These are phyloP conservation scores for Hyppa rectilinea DNA, from an alignment of 2,888 invertebrate species.

Conservation along the genomic window DNA sequence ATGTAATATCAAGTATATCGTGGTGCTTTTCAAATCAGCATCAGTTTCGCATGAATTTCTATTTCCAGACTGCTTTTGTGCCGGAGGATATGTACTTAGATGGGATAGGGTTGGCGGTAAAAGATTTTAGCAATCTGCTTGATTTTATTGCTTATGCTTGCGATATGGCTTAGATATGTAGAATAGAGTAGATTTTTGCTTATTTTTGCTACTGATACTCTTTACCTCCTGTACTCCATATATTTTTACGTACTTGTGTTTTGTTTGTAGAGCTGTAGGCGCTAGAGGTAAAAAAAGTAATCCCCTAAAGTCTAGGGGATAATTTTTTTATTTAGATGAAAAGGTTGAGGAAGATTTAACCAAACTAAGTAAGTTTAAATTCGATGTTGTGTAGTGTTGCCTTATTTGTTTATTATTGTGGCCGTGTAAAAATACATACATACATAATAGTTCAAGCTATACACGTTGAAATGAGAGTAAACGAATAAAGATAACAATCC, in stretches of 20 bases:
- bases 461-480: neutral
- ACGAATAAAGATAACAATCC: too few relatives aligned
- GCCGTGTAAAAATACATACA: too few relatives aligned
- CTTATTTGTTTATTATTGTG: too few relatives aligned
- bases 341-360: too few relatives aligned
- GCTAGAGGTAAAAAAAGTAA: too few relatives aligned
- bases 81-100: conserved; percentile 18
- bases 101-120: conserved; percentile 32
- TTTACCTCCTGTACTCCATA: neutral
- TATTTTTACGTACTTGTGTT: neutral
- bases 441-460: neutral
- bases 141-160: neutral
- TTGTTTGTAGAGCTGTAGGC: neutral
- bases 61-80: conserved; percentile 31
- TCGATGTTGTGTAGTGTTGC: too few relatives aligned
- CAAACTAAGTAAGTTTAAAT: too few relatives aligned
- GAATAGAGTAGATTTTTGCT: too few relatives aligned
- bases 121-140: neutral
- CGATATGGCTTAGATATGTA: neutral
- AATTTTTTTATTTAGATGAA: too few relatives aligned
- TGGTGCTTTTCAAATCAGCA: conserved; percentile 43
- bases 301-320: too few relatives aligned
- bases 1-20: conserved; percentile 30
- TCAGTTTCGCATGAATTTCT: conserved; percentile 49
- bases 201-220: neutral